Evolutionary conservation across 1,140 invertebrate species (phyloP), one percentile per base, ranked within the genome.

Genomic region (Euglossa dilemma): DNA sequence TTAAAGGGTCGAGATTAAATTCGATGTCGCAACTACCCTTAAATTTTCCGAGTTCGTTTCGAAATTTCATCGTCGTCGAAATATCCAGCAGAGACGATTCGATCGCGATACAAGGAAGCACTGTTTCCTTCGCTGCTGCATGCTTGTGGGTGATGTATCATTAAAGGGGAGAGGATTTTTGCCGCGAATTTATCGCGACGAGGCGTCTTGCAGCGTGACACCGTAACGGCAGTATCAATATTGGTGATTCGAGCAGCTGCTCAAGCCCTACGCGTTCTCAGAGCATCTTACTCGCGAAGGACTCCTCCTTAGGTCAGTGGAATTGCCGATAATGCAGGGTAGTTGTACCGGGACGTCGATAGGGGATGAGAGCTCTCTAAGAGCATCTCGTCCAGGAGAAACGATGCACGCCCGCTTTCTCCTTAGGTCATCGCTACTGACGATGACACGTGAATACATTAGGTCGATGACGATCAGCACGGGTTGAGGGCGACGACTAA

Each of bases 261-360:
- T 92, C 88, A 91, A 91, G 89, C 88, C 89, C 85, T 86, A 92
- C 91, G 91, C 92, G 91, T 89, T 91, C 89, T 90, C 73, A 82
- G 75, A 84, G 67, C 86, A 69, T 88, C 87, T 89, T 89, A 72
- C 75, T 83, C 85, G 59, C 61, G 54, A 57, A 82, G 80, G 80
- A 82, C 80, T 82, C 16, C 80, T 76, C 63, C 73, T 82, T 67
- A 59, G 73, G 80, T 76, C 73, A 82, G 72, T 82, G 73, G 63
- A 82, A 82, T 82, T 76, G 80, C 80, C 80, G 80, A 82, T 82
- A 82, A 82, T 82, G 72, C 80, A 75, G 73, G 73, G 80, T 76
- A 67, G 80, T 82, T 82, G 73, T 82, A 76, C 25, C 54, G 54
- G 25, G 57, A 76, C 63, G 72, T 82, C 80, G 52, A 82, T 82